Base-by-base conservation (phyloP, 1,140 invertebrate genomes). In the Propsilocerus akamusi region DNA sequence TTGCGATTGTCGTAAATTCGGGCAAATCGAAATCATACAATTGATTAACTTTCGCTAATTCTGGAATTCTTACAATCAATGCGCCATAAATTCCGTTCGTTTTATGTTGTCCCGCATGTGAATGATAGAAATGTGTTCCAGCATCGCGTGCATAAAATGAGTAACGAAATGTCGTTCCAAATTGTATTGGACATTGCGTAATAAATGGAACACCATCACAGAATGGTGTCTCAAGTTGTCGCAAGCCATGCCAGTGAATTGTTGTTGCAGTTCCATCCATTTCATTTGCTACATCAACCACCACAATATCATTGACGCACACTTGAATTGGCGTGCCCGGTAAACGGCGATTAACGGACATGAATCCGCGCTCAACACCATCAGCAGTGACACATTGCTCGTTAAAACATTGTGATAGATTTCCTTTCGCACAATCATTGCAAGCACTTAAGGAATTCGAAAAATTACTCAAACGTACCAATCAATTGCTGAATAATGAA, bases 121-220 rank as follows among this genome's bases (percentile, higher is more conserved):
- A 70, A 55, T 77, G 74, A 58, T 74, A 79, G 51, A 72, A 76
- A 55, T 74, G 70, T 4, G 75, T 75, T 3, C 76, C 77, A 25
- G 55, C 17, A 25, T 63, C 63, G 24, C 67, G 63, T 5, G 75
- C 74, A 47, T 60, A 60, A 50, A 67, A 70, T 17, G 55, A 57
- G 56, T 79, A 77, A 5, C 68, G 67, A 51, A 78, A 81, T 3
- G 67, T 66, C 41, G 69, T 68, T 0, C 64, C 66, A 0, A 75
- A 68, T 20, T 58, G 58, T 11, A 80, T 74, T 0, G 77, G 76
- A 56, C 77, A 79, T 54, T 86, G 82, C 0, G 85, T 88, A 14
- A 90, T 66, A 72, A 83, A 76, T 0, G 85, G 78, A 0, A 83
- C 81, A 7, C 89, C 88, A 57, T 93, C 89, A 82, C 88, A 89